Evolutionary conservation across 2,888 invertebrate genomes (phyloP), one percentile per base, ranked within the genome.

Genomic region (Trichacis sp.): DNA sequence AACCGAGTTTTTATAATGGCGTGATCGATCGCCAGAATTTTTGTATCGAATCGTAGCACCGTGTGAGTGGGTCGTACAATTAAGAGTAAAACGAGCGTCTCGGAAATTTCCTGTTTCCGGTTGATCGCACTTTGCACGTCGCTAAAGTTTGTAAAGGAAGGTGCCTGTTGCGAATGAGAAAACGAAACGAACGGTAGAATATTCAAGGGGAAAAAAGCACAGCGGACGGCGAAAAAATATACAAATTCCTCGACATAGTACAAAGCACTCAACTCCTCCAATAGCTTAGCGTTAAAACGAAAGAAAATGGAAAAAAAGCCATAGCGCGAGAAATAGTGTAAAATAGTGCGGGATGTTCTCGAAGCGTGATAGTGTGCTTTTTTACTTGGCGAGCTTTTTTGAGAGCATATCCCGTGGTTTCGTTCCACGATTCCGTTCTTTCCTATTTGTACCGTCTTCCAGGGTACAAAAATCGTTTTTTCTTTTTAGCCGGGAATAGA

Each of bases 231-330:
- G 69, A 73, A 70, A 72, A 76, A 69, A 78, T 78, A 80, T 76
- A 80, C 76, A 83, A 84, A 84, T 81, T 84, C 83, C 83, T 84
- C 76, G 80, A 83, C 76, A 83, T 84, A 84, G 84, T 84, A 84
- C 84, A 84, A 84, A 84, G 77, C 81, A 79, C 77, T 77, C 75
- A 79, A 80, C 74, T 77, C 74, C 76, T 81, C 73, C 75, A 74
- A 76, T 77, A 77, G 78, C 69, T 50, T 76, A 77, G 76, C 65
- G 67, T 74, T 73, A 70, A 72, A 71, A 71, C 65, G 52, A 64
- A 66, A 67, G 67, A 53, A 62, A 59, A 58, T 64, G 50, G 53
- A 69, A 71, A 72, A 72, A 24, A 24, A 24, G 8, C 62, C 66
- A 72, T 71, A 72, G 70, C 58, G 68, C 49, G 67, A 65, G 56